Evolutionary conservation across 2,888 invertebrate species (phyloP).

Genomic region (Lepetodrilus schrolli): DNA sequence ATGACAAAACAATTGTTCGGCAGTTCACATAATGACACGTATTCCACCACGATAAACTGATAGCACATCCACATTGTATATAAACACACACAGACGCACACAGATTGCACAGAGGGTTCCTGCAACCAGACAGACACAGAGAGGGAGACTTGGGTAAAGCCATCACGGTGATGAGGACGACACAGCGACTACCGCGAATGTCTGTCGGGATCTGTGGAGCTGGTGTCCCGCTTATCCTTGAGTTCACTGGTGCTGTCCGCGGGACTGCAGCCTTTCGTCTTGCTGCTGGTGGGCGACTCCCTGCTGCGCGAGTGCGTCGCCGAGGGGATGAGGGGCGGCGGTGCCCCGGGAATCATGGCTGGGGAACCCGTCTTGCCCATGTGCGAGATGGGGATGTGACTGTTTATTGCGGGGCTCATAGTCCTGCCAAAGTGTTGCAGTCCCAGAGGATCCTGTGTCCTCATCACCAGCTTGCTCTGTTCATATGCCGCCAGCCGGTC

Average conservation of each 20-base stretch:
- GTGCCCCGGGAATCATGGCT: conserved; percentile 59
- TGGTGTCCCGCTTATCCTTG: conserved; percentile 59
- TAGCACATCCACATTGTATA: conserved; percentile 11
- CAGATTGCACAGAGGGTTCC: neutral
- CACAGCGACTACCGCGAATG: conserved; percentile 66
- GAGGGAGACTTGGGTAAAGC: neutral
- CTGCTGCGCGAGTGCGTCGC: conserved; percentile 53
- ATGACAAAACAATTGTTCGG: neutral
- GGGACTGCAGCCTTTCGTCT: conserved; percentile 61
- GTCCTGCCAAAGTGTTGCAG: conserved; percentile 53
- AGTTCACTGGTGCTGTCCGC: conserved; percentile 61
- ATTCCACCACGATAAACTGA: neutral
- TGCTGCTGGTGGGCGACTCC: conserved; percentile 60
- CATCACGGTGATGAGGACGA: neutral
- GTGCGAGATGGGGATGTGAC: conserved; percentile 12
- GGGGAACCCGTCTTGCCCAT: conserved; percentile 60
- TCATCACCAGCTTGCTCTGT: conserved; percentile 45
- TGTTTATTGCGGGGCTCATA: conserved; percentile 61
- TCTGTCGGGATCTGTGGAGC: conserved; percentile 63
- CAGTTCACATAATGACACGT: neutral
- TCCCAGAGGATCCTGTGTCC: conserved; percentile 48
- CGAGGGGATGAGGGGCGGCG: conserved; percentile 67
- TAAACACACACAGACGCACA: conserved; percentile 12
- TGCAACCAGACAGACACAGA: neutral
- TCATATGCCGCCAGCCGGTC: conserved; percentile 54